Base-by-base conservation (phyloP, 1,140 invertebrate species). In the Muscidifurax raptorellus region DNA sequence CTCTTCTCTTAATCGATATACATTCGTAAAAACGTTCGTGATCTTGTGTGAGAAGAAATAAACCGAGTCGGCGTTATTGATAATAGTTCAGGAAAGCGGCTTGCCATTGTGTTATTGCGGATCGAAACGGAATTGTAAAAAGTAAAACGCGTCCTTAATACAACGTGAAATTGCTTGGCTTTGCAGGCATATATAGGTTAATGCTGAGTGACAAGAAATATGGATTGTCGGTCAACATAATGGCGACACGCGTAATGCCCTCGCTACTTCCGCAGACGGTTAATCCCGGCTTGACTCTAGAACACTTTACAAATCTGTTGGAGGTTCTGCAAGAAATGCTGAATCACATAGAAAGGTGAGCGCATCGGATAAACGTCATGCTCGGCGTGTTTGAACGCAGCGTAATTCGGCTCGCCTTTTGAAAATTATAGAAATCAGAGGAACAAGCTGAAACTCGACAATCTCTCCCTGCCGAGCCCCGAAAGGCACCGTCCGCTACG, bases 311-410 rank as follows among this genome's bases (percentile, higher is more conserved):
- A 52, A 94, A 95, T 82, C 94, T 99, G 6, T 95, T 98, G 87
- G 97, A 98, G 93, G 97, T 98, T 9, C 93, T 99, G n/a, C 96
- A 98, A 88, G 97, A 98, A 87, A 98, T 99, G 98, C 92, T 99
- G 80, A 97, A 97, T 86, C 96, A 96, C 87, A 98, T 99, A 82
- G 98, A 99, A 92, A 95, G 96, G 92, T 94, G 90, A 52, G 22
- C 59, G 15, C 2, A 10, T 52, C 27, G 0, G 36, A 40, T 40
- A 9, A 40, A 40, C 7, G 5, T 40, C 36, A 9, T 10, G 36
- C 36, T 40, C 36, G 36, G 9, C 7, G 10, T 9, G 7, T 40
- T 40, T 40, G 9, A 40, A 40, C 36, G 5, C 36, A 40, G 6
- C 7, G 9, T 40, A 40, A 40, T 40, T 40, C 10, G 36, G 36